These are phyloP conservation scores for Pungitius pungitius DNA, from an alignment of 2,113 vertebrate genomes.

Conservation along the genomic window DNA sequence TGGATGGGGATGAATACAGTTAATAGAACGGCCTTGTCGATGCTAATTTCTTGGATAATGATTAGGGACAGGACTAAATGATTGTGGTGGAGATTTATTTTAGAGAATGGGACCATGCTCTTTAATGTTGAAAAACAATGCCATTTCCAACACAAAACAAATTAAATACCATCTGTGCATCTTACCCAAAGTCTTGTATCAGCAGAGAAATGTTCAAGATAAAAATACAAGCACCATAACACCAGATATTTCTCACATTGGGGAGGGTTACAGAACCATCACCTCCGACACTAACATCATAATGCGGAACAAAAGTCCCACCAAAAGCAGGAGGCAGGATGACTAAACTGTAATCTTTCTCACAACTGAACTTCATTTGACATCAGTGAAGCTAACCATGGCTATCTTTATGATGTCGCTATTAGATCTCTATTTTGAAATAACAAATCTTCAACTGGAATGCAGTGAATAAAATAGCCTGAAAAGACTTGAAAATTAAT, in stretches of 20 bases:
- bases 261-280: background rate
- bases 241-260: background rate
- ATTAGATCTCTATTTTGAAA: background rate
- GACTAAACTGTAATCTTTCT: background rate
- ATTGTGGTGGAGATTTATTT: background rate
- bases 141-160: background rate
- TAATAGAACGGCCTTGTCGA: background rate
- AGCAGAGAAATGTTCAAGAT: background rate
- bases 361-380: background rate
- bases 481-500: too few relatives aligned
- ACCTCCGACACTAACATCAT: background rate
- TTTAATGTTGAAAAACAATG: background rate
- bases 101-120: background rate
- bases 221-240: background rate
- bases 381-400: background rate
- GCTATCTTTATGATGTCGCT: background rate
- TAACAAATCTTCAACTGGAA: background rate
- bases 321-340: background rate
- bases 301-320: background rate
- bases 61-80: background rate
- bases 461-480: background rate
- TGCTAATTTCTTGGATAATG: background rate
- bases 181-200: background rate
- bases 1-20: too few relatives aligned
- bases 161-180: background rate